These are phyloP conservation scores for Penelope pileata DNA, from an alignment of 2,113 vertebrate species.

Conservation along the genomic window DNA sequence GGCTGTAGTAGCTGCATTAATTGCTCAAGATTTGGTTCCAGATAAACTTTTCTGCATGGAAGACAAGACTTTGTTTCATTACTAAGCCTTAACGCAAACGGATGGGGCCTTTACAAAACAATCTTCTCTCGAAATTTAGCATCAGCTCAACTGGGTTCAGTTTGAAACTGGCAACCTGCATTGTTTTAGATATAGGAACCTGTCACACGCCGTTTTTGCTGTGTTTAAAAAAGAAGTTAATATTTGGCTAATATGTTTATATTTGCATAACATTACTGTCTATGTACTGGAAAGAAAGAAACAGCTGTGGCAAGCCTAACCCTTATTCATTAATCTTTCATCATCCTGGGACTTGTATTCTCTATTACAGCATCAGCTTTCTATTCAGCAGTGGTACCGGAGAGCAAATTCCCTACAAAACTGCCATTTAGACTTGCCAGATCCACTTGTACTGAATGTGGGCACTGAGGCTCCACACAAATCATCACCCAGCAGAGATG, in stretches of 20 bases:
- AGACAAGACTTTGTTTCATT: constrained; percentile 54
- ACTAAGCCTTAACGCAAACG: background rate
- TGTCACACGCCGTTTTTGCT: constrained; percentile 11
- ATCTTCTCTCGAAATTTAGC: background rate
- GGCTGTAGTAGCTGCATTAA: constrained; percentile 17
- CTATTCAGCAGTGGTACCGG: constrained; percentile 5
- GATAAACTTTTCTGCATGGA: constrained; percentile 37
- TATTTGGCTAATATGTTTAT: constrained; percentile 64
- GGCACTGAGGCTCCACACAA: background rate
- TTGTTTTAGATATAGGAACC: background rate
- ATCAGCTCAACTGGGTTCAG: background rate
- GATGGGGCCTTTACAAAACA: constrained; percentile 2
- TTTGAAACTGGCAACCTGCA: background rate
- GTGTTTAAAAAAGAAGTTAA: constrained; percentile 32
- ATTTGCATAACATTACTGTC: constrained; percentile 58
- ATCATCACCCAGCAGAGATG: background rate
- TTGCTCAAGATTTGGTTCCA: constrained; percentile 38
- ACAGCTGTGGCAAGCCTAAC: constrained; percentile 65
- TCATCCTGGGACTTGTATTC: constrained; percentile 62
- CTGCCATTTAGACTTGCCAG: background rate
- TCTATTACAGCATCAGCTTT: constrained; percentile 46
- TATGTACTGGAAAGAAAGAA: constrained; percentile 39
- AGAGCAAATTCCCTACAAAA: constrained; percentile 19
- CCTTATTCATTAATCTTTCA: constrained; percentile 69
- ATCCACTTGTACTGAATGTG: background rate